phyloP scores from a whole-genome alignment of 2,888 invertebrate genomes.

The Eristalis pertinax region DNA sequence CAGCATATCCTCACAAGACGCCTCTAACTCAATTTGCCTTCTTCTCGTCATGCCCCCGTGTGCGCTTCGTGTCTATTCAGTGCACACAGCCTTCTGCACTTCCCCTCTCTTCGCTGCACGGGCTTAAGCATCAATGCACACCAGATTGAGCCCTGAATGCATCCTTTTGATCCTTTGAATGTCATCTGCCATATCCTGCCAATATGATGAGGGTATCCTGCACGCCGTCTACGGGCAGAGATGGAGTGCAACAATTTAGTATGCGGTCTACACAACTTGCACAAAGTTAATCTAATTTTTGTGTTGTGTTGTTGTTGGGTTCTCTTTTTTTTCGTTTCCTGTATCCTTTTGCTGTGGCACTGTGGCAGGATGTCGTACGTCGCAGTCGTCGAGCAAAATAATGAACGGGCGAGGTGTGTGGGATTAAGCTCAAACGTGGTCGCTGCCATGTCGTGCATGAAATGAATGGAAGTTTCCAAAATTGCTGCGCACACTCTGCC shows the following conservation, averaged over 20 bases:
- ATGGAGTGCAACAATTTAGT: conserved; percentile 40
- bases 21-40: conserved; percentile 55
- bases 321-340: neutral
- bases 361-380: neutral
- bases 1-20: conserved; percentile 22
- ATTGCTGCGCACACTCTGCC: conserved; percentile 32
- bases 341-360: neutral
- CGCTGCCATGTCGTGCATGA: conserved; percentile 19
- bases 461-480: conserved; percentile 40
- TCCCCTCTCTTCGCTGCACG: neutral
- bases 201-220: conserved; percentile 5
- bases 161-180: conserved; percentile 59
- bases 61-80: conserved; percentile 6
- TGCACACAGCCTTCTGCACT: neutral
- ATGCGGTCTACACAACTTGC: conserved; percentile 51
- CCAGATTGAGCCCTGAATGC: conserved; percentile 36
- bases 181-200: conserved; percentile 44
- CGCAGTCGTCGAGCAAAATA: neutral
- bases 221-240: neutral
- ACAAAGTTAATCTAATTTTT: conserved; percentile 59
- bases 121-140: conserved; percentile 2
- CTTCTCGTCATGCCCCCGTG: conserved; percentile 17
- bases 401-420: neutral
- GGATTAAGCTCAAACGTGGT: conserved; percentile 1
- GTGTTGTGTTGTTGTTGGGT: neutral